Evolutionary conservation across 2,113 vertebrate genomes (phyloP).

Genomic region (Phaethon lepturus): DNA sequence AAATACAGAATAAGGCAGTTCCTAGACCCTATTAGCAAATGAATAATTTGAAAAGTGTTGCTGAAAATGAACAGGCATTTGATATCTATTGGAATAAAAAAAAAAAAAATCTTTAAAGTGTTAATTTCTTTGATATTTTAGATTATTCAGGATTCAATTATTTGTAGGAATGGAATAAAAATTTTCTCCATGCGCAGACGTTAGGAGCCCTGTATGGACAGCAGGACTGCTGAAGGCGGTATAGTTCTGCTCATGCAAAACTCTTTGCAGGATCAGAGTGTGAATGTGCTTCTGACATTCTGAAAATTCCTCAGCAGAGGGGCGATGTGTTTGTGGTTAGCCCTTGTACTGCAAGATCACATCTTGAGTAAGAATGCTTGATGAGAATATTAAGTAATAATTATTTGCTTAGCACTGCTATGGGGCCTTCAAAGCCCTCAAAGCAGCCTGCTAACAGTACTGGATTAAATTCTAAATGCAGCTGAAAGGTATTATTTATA

Average conservation of each 20-base stretch:
- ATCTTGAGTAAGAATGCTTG: background rate
- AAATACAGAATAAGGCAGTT: conserved; percentile 50
- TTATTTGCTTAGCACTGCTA: conserved; percentile 16
- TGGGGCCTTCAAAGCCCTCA: background rate
- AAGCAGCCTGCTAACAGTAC: background rate
- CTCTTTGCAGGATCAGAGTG: background rate
- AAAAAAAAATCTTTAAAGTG: background rate
- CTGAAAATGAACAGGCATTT: background rate
- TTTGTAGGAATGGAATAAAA: background rate
- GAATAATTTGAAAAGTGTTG: background rate
- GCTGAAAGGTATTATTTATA: conserved; percentile 43
- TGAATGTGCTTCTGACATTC: background rate
- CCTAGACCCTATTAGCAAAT: background rate
- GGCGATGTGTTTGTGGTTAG: background rate
- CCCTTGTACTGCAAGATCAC: background rate
- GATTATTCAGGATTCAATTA: background rate
- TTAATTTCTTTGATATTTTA: background rate
- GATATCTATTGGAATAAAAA: background rate
- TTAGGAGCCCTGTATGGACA: background rate
- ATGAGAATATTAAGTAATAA: conserved; percentile 46
- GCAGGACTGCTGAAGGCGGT: background rate
- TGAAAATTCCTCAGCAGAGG: background rate
- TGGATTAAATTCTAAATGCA: conserved; percentile 33
- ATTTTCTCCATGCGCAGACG: background rate
- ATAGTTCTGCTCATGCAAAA: background rate